phyloP scores from a whole-genome alignment of 2,113 vertebrate genomes.

The Suncus etruscus region DNA sequence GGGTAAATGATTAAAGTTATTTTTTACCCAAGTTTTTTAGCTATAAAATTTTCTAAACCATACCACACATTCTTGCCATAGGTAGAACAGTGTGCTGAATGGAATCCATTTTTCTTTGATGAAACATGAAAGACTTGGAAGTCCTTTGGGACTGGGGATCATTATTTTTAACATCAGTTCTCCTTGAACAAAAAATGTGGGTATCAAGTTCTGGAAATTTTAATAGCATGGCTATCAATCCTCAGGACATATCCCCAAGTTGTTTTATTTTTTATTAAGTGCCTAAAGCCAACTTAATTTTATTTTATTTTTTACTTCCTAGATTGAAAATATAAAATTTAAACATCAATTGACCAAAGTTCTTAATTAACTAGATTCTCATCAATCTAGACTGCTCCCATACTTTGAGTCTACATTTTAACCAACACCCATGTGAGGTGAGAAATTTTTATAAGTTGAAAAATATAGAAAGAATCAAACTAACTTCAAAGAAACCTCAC shows the following conservation, averaged over 20 bases:
- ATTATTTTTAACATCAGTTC: conserved; percentile 60
- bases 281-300: background rate
- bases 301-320: background rate
- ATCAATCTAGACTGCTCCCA: conserved; percentile 37
- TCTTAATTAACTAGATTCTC: background rate
- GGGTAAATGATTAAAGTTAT: background rate
- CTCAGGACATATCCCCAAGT: background rate
- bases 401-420: background rate
- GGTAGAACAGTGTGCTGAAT: conserved; percentile 46
- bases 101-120: conserved; percentile 64
- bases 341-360: background rate
- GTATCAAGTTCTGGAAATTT: conserved; percentile 44
- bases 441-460: conserved; percentile 62
- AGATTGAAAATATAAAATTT: background rate
- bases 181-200: conserved; percentile 42
- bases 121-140: conserved; percentile 64
- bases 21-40: conserved; percentile 20
- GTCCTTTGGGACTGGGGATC: conserved; percentile 40
- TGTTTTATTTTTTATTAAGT: conserved; percentile 31
- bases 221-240: background rate
- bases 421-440: conserved; percentile 3
- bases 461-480: conserved; percentile 62
- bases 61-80: conserved; percentile 32
- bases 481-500: conserved; percentile 69
- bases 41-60: conserved; percentile 8